These are phyloP conservation scores for Melangyna quadrimaculata DNA, from an alignment of 2,888 invertebrate species.

Conservation along the genomic window DNA sequence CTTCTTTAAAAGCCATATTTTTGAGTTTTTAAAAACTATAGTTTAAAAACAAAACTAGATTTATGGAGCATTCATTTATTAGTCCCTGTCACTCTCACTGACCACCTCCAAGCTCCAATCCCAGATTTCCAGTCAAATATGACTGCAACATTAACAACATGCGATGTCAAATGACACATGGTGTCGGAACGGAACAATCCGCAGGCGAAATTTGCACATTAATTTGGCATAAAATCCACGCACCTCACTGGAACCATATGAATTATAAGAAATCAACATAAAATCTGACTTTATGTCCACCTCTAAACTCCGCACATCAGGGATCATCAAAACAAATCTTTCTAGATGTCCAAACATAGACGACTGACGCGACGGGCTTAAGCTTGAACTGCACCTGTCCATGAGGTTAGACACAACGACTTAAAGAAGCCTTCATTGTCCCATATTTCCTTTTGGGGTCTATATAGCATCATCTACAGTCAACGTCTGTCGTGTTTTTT, in stretches of 20 bases:
- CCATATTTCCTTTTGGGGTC: constrained; percentile 25
- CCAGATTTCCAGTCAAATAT: constrained; percentile 15
- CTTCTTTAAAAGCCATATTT: no score
- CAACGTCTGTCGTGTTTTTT: neutral
- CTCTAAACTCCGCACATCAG: neutral
- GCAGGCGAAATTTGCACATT: neutral
- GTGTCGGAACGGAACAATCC: constrained; percentile 11
- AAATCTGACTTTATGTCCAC: neutral
- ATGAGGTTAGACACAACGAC: constrained; percentile 12
- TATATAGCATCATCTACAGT: neutral
- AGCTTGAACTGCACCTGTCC: constrained; percentile 3
- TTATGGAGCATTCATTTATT: no score
- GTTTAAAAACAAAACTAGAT: no score
- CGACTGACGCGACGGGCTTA: neutral
- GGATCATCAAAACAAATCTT: constrained; percentile 29
- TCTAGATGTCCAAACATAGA: neutral
- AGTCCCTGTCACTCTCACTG: constrained; percentile 62
- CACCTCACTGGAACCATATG: constrained; percentile 19
- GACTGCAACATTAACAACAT: neutral
- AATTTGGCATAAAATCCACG: neutral
- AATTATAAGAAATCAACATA: constrained; percentile 41
- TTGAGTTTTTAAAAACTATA: no score
- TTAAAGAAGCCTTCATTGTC: constrained; percentile 48
- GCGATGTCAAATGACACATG: neutral
- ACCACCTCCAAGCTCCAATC: constrained; percentile 41